Percentiles rank a stretch among this genome's conserved stretches.
Evolutionary conservation across 2,113 vertebrate species (phyloP).

Genomic region (Mionectes macconnelli): DNA sequence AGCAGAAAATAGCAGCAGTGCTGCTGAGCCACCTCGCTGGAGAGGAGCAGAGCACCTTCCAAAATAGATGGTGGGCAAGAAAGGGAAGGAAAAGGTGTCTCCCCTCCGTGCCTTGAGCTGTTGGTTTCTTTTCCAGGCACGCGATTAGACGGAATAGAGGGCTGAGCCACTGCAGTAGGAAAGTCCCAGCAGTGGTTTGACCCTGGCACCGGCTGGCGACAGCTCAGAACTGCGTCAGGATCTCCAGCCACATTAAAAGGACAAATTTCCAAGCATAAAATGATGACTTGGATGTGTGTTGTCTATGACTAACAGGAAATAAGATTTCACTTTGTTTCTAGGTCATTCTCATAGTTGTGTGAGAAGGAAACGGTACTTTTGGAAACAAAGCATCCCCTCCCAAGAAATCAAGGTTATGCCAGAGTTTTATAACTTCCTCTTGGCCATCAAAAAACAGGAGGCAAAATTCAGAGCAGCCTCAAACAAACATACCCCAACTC

Average conservation of each 20-base stretch:
- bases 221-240: neutral
- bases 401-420: neutral
- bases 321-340: neutral
- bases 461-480: neutral
- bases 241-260: neutral
- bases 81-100: neutral
- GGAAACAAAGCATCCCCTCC: neutral
- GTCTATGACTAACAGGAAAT: neutral
- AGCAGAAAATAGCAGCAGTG: neutral
- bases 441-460: neutral
- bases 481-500: neutral
- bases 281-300: neutral
- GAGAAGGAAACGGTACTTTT: neutral
- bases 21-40: neutral
- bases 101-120: neutral
- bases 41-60: neutral
- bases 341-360: neutral
- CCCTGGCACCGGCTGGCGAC: neutral
- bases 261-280: neutral
- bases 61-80: neutral
- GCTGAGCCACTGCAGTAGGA: neutral
- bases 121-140: neutral
- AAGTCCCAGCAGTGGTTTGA: neutral
- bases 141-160: neutral
- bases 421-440: neutral